Evolutionary conservation across 2,888 invertebrate species (phyloP).

Genomic region (Mythimna ferrago): DNA sequence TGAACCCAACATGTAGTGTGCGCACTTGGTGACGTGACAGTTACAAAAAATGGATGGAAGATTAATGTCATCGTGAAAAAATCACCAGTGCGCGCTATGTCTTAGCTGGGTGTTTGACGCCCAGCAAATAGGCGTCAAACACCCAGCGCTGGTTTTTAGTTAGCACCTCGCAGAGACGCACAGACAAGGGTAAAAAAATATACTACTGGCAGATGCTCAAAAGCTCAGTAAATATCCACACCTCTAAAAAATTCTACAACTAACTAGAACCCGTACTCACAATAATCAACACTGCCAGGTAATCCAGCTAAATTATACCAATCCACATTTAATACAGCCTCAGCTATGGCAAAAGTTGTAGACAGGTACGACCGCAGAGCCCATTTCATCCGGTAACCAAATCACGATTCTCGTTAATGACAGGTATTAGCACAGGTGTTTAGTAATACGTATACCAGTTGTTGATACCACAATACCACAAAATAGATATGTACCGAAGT

Average conservation of each 20-base stretch:
- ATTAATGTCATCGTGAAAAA: too few species aligned
- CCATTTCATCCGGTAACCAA: conserved; percentile 61
- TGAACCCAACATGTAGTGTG: too few species aligned
- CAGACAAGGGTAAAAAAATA: too few species aligned
- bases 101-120: too few species aligned
- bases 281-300: conserved; percentile 31
- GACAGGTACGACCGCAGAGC: conserved; percentile 54
- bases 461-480: conserved; percentile 51
- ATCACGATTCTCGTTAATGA: conserved; percentile 66
- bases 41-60: too few species aligned
- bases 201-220: not conserved
- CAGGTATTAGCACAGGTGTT: conserved; percentile 65
- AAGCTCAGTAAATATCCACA: conserved; percentile 12
- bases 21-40: too few species aligned
- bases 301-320: conserved; percentile 35
- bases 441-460: conserved; percentile 57
- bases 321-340: conserved; percentile 53
- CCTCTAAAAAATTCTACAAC: conserved; percentile 9
- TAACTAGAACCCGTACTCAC: conserved; percentile 10
- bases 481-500: too few species aligned
- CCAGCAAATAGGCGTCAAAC: too few species aligned
- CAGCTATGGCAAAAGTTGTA: conserved; percentile 50
- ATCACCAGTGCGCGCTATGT: too few species aligned
- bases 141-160: too few species aligned
- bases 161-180: too few species aligned